Base-by-base conservation (phyloP, 2,113 vertebrate genomes). In the Recurvirostra avosetta region DNA sequence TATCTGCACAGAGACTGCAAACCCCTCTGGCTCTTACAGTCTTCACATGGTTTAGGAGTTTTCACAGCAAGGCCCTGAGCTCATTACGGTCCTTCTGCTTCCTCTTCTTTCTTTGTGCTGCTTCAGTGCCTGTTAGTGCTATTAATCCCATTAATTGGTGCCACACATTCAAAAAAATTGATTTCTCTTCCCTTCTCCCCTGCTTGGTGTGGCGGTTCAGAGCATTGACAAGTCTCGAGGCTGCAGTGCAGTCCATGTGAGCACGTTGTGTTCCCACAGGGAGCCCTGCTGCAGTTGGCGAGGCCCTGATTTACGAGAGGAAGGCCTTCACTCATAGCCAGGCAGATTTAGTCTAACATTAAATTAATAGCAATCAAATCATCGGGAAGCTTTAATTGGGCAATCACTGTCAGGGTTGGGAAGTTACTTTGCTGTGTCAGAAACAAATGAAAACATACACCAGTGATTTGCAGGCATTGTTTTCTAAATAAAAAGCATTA, bases 141-240 rank as follows among this genome's bases (percentile, higher is more conserved):
- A 58, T 90, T 90, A 82, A 73, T 83, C 32, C 78, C n/a, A 75
- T 90, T 83, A 93, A 88, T 72, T 93, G 74, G 62, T 90, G 74
- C 59, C 53, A 75, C 45, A 45, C 36, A 49, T 72, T 83, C 6
- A 72, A 82, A 77, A 61, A 89, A 77, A 67, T 50, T 66, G 71
- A 38, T 93, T 88, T 61, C 21, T 90, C 8, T 13, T 52, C 26
- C n/a, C 14, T 62, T 56, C 14, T 84, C 5, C 3, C 4, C 17
- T 45, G 40, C 74, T 78, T 27, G 29, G 14, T 26, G 68, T 62
- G 59, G 45, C 1, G 1, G 8, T 78, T 92, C 50, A 49, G 85
- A 66, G n/a, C 55, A 13, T 1, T 32, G 53, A 50, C 21, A 65
- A 40, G 77, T 82, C 77, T 79, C 15, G 27, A 40, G 63, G 59